phyloP scores from a whole-genome alignment of 2,113 vertebrate genomes.

The Athene noctua region DNA sequence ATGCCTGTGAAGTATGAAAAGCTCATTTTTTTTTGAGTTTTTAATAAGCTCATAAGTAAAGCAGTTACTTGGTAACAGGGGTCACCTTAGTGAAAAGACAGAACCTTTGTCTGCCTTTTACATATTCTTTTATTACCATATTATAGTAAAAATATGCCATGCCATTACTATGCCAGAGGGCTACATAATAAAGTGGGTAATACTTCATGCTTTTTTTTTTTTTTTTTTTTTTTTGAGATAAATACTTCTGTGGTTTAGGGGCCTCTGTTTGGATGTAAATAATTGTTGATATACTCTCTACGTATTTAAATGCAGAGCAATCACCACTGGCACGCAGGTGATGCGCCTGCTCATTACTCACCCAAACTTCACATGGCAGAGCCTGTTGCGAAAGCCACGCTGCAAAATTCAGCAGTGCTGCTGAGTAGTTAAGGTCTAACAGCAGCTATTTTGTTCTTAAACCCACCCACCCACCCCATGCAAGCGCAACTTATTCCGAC shows the following conservation, averaged over 20 bases:
- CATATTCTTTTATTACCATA: constrained; percentile 83
- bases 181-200: constrained; percentile 77
- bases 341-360: not conserved
- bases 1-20: constrained; percentile 88
- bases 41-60: constrained; percentile 90
- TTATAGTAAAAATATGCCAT: constrained; percentile 80
- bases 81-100: constrained; percentile 86
- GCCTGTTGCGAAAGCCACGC: not conserved
- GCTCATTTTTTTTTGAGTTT: constrained; percentile 85
- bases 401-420: not conserved
- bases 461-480: constrained; percentile 2
- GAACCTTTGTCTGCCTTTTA: constrained; percentile 82
- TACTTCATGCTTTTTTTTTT: constrained; percentile 47
- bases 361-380: not conserved
- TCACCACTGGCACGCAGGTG: not conserved
- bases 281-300: constrained; percentile 12
- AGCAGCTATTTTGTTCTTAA: constrained; percentile 53
- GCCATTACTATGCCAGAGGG: constrained; percentile 75
- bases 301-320: constrained; percentile 23
- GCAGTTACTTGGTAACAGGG: constrained; percentile 85
- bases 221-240: constrained; percentile 22
- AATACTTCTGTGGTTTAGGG: constrained; percentile 32
- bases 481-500: not conserved
- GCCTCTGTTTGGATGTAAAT: constrained; percentile 56
- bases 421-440: not conserved